These are phyloP conservation scores for Homarus gammarus DNA, from an alignment of 2,888 invertebrate species.

Conservation along the genomic window DNA sequence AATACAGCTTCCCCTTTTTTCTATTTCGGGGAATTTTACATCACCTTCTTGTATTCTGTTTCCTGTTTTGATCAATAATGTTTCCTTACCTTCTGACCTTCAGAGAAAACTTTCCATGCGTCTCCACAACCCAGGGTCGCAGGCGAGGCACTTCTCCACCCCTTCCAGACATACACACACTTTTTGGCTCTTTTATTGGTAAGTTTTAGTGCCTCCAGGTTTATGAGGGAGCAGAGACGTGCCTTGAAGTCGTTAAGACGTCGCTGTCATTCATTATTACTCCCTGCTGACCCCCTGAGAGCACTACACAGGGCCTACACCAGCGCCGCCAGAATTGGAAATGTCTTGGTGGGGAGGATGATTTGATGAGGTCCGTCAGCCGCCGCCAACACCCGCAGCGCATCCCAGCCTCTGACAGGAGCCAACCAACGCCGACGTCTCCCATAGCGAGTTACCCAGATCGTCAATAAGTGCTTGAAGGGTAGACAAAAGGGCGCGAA, in stretches of 20 bases:
- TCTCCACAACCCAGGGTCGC: too few relatives aligned
- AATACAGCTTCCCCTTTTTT: too few relatives aligned
- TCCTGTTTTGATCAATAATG: too few relatives aligned
- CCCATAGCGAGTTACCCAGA: too few relatives aligned
- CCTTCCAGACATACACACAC: slow-evolving; percentile 1
- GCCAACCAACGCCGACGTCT: too few relatives aligned
- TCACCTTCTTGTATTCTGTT: too few relatives aligned
- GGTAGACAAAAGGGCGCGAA: too few relatives aligned
- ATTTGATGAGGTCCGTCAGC: slow-evolving; percentile 14
- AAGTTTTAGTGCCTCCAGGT: slow-evolving; percentile 47
- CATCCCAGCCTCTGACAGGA: background rate
- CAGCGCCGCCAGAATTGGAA: slow-evolving; percentile 23
- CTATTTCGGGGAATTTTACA: too few relatives aligned
- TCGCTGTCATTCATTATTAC: slow-evolving; percentile 44
- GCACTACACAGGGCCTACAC: background rate
- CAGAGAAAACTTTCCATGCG: too few relatives aligned
- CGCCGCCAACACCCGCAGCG: slow-evolving; percentile 7
- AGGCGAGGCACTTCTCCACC: too few relatives aligned
- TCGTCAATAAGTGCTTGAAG: too few relatives aligned
- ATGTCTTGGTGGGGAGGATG: slow-evolving; percentile 19
- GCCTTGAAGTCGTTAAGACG: slow-evolving; percentile 52
- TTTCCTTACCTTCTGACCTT: too few relatives aligned
- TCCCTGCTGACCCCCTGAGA: slow-evolving; percentile 15
- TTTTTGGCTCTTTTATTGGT: slow-evolving; percentile 47
- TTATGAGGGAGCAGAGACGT: slow-evolving; percentile 40